phyloP scores from a whole-genome alignment of 37 sponge, comb jelly and placozoan species.

The Mnemiopsis leidyi region DNA sequence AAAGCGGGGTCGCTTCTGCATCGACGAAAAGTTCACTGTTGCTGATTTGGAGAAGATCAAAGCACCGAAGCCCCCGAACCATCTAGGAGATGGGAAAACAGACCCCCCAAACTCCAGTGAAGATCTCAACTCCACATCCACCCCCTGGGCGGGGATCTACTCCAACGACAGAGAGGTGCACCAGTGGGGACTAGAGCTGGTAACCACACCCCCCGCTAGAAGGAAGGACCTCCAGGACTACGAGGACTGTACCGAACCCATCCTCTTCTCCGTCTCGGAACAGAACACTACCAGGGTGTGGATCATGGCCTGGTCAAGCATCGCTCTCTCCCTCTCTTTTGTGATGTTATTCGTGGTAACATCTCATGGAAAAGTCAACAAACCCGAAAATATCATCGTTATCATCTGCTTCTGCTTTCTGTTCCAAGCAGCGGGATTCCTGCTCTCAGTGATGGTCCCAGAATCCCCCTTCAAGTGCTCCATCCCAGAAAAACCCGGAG shows the following conservation, averaged over 20 bases:
- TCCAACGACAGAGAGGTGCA: background rate
- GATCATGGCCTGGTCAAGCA: conserved; percentile 1
- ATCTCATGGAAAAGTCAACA: background rate
- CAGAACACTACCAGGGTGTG: background rate
- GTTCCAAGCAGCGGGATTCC: conserved; percentile 4
- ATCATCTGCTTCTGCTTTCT: background rate
- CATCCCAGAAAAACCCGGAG: background rate
- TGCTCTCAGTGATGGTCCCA: background rate
- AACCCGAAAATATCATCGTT: background rate
- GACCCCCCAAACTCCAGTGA: background rate
- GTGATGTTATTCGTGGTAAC: background rate
- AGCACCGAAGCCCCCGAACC: background rate
- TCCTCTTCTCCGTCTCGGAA: background rate
- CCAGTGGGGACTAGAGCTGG: conserved; percentile 1
- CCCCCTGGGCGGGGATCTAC: conserved; percentile 7
- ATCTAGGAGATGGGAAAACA: background rate
- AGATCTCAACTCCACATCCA: background rate
- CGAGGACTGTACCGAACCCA: conserved; percentile 27
- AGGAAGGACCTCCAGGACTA: background rate
- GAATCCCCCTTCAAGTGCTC: conserved; percentile 36
- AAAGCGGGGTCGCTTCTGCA: conserved; percentile 31
- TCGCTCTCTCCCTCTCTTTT: conserved; percentile 11
- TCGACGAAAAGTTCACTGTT: background rate
- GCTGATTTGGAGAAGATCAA: conserved; percentile 13
- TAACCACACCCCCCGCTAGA: background rate